phyloP scores from a whole-genome alignment of 2,797 vertebrate genomes.

The Enteromius afrohamiltoni region DNA sequence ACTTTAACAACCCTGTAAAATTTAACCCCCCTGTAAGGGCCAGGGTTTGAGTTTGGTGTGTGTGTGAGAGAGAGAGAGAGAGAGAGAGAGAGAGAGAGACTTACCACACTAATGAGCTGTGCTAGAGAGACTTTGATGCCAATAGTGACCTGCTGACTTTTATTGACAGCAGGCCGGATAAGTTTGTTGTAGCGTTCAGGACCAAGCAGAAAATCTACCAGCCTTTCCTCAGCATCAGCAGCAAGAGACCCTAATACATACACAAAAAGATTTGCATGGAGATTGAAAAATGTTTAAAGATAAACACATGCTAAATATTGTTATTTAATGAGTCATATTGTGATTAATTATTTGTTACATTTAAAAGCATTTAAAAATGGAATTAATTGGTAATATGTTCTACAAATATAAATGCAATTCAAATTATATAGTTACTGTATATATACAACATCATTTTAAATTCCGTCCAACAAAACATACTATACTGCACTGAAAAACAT shows the following conservation, averaged over 20 bases:
- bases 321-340: background rate
- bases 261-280: constrained; percentile 4
- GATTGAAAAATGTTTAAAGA: background rate
- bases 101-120: constrained; percentile 83
- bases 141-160: constrained; percentile 82
- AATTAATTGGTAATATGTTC: background rate
- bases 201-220: constrained; percentile 79
- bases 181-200: constrained; percentile 83
- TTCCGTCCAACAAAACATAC: background rate
- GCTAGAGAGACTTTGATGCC: constrained; percentile 82
- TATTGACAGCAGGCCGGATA: constrained; percentile 81
- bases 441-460: background rate
- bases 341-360: background rate
- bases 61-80: background rate
- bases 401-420: background rate
- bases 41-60: background rate
- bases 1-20: background rate
- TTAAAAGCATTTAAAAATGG: background rate
- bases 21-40: too few relatives aligned
- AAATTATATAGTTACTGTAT: too few relatives aligned
- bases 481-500: background rate
- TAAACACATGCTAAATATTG: background rate
- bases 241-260: constrained; percentile 67
- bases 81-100: constrained; percentile 49
- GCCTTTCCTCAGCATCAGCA: constrained; percentile 80